phyloP scores from a whole-genome alignment of 1,140 invertebrate genomes.

The Ips nitidus region DNA sequence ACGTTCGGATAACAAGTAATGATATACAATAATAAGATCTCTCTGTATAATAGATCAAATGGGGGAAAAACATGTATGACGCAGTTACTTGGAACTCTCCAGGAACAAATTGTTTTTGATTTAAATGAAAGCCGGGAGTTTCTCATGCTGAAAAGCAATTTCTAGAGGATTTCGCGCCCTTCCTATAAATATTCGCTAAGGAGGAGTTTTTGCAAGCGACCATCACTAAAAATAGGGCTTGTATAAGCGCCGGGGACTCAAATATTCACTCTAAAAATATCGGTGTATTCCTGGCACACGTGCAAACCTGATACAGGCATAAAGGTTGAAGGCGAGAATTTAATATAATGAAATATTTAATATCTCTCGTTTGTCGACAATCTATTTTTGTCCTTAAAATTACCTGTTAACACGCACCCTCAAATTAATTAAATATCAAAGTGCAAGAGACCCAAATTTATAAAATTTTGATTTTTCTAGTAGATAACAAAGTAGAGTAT shows the following conservation, averaged over 20 bases:
- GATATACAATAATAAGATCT: conserved; percentile 27
- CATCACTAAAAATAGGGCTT: not conserved
- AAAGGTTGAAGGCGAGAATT: no score
- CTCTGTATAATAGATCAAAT: conserved; percentile 9
- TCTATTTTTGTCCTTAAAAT: no score
- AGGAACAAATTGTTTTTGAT: conserved; percentile 30
- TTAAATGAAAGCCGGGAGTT: conserved; percentile 26
- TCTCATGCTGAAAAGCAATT: conserved; percentile 22
- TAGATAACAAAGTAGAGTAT: no score
- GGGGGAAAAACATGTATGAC: conserved; percentile 17
- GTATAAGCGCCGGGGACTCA: not conserved
- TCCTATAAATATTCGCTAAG: conserved; percentile 5
- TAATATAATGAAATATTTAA: no score
- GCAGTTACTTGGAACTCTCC: conserved; percentile 17
- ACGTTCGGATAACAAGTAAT: conserved; percentile 12
- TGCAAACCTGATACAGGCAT: no score
- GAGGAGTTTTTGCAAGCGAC: conserved; percentile 1
- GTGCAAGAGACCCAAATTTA: no score
- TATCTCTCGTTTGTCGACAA: no score
- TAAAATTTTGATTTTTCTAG: no score
- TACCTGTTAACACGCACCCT: no score
- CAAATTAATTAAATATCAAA: no score
- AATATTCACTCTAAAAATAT: not conserved
- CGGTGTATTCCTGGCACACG: not conserved
- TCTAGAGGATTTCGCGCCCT: conserved; percentile 18